Conservation (phyloP, 2,888 invertebrate genomes). For the Stegana nigrithorax region DNA sequence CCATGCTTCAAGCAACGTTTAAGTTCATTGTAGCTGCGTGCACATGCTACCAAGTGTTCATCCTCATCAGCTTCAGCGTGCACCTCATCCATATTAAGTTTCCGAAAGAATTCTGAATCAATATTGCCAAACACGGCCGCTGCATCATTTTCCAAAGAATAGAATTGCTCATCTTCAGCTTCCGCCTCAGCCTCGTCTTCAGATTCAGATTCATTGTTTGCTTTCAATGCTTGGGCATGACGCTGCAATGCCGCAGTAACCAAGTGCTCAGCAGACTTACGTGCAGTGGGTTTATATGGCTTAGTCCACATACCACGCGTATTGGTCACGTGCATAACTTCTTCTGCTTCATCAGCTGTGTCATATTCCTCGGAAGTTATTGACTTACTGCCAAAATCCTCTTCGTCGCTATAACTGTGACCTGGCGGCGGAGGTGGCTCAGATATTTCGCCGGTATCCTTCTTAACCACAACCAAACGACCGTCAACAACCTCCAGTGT, state of each 20-base stretch:
- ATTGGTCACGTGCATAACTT: neutral
- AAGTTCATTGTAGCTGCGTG: constrained; percentile 52
- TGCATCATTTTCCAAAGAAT: constrained; percentile 42
- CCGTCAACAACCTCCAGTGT: constrained; percentile 59
- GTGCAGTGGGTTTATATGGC: constrained; percentile 34
- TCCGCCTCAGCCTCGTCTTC: constrained; percentile 26
- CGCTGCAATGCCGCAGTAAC: constrained; percentile 26
- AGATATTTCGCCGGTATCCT: constrained; percentile 47
- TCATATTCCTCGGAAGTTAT: neutral
- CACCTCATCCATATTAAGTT: constrained; percentile 46
- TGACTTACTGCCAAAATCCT: constrained; percentile 6
- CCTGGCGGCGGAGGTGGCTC: constrained; percentile 50
- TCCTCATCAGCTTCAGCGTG: constrained; percentile 40
- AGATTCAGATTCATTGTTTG: neutral
- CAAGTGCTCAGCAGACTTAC: constrained; percentile 33
- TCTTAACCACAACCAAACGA: constrained; percentile 56
- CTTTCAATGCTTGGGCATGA: neutral
- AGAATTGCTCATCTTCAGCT: constrained; percentile 37
- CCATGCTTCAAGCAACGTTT: constrained; percentile 36
- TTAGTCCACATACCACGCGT: constrained; percentile 34
- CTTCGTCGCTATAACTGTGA: constrained; percentile 40
- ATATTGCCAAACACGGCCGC: constrained; percentile 41
- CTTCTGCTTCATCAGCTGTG: constrained; percentile 23
- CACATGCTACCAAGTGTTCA: constrained; percentile 40
- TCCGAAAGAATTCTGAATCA: constrained; percentile 52